Conservation (phyloP, 2,113 vertebrate genomes). For the Copsychus sechellarum region DNA sequence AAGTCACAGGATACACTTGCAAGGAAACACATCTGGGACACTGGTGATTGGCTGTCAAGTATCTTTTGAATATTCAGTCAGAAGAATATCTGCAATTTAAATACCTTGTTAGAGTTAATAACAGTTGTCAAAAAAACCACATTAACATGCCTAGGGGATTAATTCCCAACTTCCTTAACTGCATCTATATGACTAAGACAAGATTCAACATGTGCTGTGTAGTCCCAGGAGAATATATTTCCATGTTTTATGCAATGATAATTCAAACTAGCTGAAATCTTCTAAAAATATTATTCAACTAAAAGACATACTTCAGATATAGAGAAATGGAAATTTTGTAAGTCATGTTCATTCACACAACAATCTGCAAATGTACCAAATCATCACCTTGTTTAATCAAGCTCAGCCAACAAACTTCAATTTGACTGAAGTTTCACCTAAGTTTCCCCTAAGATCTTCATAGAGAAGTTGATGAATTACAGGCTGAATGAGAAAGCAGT, state of each 20-base stretch:
- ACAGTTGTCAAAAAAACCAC: constrained; percentile 60
- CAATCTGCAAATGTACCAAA: neutral
- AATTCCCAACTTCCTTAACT: constrained; percentile 51
- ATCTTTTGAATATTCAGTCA: constrained; percentile 69
- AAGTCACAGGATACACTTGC: neutral
- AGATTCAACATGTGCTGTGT: neutral
- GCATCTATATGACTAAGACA: constrained; percentile 37
- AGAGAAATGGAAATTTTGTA: neutral
- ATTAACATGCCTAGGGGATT: constrained; percentile 66
- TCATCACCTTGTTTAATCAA: neutral
- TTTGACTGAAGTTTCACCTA: neutral
- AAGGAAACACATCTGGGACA: neutral
- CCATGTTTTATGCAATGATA: constrained; percentile 5
- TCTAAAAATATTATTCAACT: neutral
- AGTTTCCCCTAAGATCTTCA: neutral
- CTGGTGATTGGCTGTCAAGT: constrained; percentile 24
- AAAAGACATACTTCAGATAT: neutral
- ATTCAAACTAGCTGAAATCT: neutral
- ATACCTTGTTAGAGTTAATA: constrained; percentile 69
- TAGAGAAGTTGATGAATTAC: neutral
- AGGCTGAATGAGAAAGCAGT: neutral
- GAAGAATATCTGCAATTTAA: constrained; percentile 73
- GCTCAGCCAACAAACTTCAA: neutral
- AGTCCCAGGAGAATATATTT: constrained; percentile 1
- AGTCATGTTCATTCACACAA: neutral